phyloP scores from a whole-genome alignment of 2,113 vertebrate genomes.

The Spea bombifrons region DNA sequence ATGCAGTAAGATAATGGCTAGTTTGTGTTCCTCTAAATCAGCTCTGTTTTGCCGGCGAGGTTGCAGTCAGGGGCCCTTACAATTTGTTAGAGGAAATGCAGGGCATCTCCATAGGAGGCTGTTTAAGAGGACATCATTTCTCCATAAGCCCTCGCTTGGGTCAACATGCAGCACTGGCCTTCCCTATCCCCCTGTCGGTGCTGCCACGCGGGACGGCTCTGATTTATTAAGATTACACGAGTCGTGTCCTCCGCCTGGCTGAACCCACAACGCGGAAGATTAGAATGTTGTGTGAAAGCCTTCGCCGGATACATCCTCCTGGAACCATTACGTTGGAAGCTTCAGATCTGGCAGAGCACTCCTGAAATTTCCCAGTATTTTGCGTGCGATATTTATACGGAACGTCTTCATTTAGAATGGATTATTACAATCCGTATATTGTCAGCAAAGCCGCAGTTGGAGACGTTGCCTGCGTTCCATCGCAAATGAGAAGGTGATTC shows the following conservation, averaged over 20 bases:
- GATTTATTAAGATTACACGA: conserved; percentile 89
- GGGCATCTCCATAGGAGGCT: conserved; percentile 74
- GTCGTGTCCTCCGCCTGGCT: conserved; percentile 83
- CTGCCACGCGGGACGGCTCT: conserved; percentile 81
- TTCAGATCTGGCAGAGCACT: background rate
- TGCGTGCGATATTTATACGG: too few species aligned
- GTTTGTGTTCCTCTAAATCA: conserved; percentile 80
- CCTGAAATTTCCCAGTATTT: too few species aligned
- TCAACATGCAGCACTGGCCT: conserved; percentile 65
- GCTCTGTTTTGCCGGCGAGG: conserved; percentile 74
- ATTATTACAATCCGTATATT: too few species aligned
- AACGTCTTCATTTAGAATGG: too few species aligned
- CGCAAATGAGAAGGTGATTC: too few species aligned
- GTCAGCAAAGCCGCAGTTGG: too few species aligned
- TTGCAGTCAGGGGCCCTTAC: conserved; percentile 68
- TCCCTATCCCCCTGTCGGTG: conserved; percentile 78
- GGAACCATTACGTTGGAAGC: background rate
- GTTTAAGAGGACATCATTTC: conserved; percentile 85
- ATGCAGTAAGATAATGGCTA: conserved; percentile 78
- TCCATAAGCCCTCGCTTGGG: conserved; percentile 74
- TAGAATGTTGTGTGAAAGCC: conserved; percentile 55
- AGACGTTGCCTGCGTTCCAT: too few species aligned
- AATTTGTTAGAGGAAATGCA: conserved; percentile 81
- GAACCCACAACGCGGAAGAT: conserved; percentile 75
- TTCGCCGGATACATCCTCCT: background rate